Percentiles rank a stretch among this genome's conserved stretches.
Evolutionary conservation across 2,113 vertebrate genomes (phyloP).

Genomic region (Mungos mungo): DNA sequence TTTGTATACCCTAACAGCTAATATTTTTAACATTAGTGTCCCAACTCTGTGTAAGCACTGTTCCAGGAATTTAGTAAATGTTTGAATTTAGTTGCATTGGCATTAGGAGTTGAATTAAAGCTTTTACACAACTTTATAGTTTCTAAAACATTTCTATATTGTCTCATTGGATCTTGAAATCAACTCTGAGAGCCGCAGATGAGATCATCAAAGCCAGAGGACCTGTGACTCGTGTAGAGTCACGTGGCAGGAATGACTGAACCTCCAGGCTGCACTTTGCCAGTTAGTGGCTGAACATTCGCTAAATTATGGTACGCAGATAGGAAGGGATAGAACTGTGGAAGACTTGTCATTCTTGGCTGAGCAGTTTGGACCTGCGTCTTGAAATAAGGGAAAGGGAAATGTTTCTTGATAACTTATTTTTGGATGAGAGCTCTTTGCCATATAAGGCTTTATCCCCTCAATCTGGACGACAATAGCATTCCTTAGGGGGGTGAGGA

Average conservation of each 20-base stretch:
- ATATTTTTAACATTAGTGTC: neutral
- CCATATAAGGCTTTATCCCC: slow-evolving; percentile 6
- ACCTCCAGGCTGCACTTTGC: neutral
- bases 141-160: slow-evolving; percentile 7
- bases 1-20: neutral
- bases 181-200: neutral
- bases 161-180: slow-evolving; percentile 34
- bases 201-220: neutral
- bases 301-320: neutral
- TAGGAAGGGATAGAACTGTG: neutral
- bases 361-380: slow-evolving; percentile 6
- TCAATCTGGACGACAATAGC: neutral
- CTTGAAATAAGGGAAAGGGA: slow-evolving; percentile 49
- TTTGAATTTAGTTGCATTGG: neutral
- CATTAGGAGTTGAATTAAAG: slow-evolving; percentile 22
- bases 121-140: neutral
- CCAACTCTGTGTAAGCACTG: neutral
- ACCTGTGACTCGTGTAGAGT: neutral
- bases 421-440: slow-evolving; percentile 36
- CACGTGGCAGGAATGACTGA: neutral
- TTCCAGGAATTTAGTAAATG: slow-evolving; percentile 31
- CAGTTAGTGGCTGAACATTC: neutral
- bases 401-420: slow-evolving; percentile 39
- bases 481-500: slow-evolving; percentile 51
- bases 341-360: slow-evolving; percentile 18